Percentiles rank a stretch among this genome's conserved stretches.
Conservation (phyloP, 2,888 invertebrate species). For the Colletes collaris region DNA sequence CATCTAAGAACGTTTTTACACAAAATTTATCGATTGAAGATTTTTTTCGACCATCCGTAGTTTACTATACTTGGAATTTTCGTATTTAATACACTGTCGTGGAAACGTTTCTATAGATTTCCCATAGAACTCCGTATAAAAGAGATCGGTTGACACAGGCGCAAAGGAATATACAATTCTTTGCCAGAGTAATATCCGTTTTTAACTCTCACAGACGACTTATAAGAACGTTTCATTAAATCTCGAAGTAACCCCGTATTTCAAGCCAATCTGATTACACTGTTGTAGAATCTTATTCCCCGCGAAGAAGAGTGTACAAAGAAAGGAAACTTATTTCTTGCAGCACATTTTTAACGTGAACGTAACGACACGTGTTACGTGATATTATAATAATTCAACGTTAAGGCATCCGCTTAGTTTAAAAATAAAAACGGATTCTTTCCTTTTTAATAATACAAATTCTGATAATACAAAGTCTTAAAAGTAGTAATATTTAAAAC, state of each 20-base stretch:
- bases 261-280: constrained; percentile 26
- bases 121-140: not conserved
- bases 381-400: too few species aligned
- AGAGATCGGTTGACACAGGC: not conserved
- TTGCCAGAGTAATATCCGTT: constrained; percentile 17
- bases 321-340: not conserved
- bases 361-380: too few species aligned
- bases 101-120: not conserved
- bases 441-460: too few species aligned
- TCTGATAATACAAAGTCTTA: too few species aligned
- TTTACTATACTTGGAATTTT: not conserved
- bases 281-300: constrained; percentile 25
- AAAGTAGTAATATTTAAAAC: too few species aligned
- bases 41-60: too few species aligned
- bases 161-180: constrained; percentile 5
- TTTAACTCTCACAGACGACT: constrained; percentile 8
- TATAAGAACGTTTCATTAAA: constrained; percentile 20
- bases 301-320: not conserved
- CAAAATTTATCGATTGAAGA: too few species aligned
- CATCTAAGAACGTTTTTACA: too few species aligned
- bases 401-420: too few species aligned
- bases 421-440: too few species aligned
- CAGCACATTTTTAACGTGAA: too few species aligned
- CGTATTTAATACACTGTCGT: not conserved
- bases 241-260: constrained; percentile 3